Evolutionary conservation across 2,113 vertebrate genomes (phyloP).

Genomic region (Rafetus swinhoei): DNA sequence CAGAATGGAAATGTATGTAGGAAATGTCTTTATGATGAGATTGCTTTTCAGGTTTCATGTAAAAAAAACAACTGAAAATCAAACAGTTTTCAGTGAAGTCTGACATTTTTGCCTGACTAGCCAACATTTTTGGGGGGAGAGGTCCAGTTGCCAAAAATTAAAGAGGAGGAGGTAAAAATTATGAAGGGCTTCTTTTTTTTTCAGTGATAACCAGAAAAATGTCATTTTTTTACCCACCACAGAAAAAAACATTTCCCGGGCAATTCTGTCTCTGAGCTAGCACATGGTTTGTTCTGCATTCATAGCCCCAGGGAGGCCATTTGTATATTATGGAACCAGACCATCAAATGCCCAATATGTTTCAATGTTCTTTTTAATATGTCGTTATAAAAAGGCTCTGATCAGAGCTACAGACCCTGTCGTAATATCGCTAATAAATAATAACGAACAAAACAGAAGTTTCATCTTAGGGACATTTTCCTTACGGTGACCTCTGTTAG

Average conservation of each 20-base stretch:
- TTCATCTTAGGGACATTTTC: not conserved
- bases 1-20: not conserved
- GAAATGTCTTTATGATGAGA: not conserved
- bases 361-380: not conserved
- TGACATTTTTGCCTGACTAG: not conserved
- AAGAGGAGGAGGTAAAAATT: not conserved
- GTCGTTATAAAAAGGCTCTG: not conserved
- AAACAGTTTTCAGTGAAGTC: not conserved
- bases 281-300: not conserved
- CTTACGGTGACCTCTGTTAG: fast-evolving
- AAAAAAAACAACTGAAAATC: not conserved
- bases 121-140: not conserved
- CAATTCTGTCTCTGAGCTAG: not conserved
- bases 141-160: not conserved
- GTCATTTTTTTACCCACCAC: not conserved
- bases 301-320: not conserved
- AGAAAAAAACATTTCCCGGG: not conserved
- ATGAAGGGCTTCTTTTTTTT: not conserved
- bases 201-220: not conserved
- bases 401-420: fast-evolving
- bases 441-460: not conserved
- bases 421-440: not conserved
- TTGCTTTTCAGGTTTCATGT: not conserved
- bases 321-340: not conserved
- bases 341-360: not conserved